Conservation (phyloP, 2,797 vertebrate species). For the Gorsachius magnificus region DNA sequence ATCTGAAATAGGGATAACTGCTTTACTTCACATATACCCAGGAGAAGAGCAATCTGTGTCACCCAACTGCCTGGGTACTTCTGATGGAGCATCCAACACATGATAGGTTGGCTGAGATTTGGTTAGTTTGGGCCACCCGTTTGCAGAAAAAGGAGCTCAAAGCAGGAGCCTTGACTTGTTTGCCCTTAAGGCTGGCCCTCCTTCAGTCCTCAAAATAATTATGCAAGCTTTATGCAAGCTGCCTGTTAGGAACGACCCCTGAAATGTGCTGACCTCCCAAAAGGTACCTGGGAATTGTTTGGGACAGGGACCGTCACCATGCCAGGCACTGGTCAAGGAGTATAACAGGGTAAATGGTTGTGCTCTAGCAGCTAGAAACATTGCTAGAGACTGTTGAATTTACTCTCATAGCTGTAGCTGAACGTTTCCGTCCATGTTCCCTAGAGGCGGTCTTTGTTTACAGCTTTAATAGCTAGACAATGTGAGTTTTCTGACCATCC, state of each 20-base stretch:
- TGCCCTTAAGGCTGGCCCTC: background rate
- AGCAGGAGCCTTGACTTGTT: background rate
- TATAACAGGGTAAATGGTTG: background rate
- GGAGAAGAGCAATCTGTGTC: background rate
- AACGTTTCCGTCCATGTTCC: slow-evolving; percentile 7
- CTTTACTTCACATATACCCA: background rate
- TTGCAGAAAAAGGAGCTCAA: background rate
- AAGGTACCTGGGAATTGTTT: background rate
- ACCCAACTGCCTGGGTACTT: background rate
- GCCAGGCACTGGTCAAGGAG: background rate
- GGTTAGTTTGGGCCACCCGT: background rate
- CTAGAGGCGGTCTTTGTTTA: background rate
- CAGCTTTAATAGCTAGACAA: slow-evolving; percentile 44
- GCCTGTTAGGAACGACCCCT: background rate
- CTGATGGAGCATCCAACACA: background rate
- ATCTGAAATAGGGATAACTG: background rate
- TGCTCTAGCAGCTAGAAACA: background rate
- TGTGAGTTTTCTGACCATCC: slow-evolving; percentile 39
- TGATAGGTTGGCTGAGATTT: background rate
- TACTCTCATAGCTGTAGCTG: background rate
- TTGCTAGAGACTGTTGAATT: background rate
- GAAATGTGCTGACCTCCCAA: background rate
- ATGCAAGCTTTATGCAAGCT: background rate
- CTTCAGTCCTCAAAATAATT: background rate
- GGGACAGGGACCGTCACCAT: background rate